Conservation (phyloP, 1,140 invertebrate genomes). For the Drosophila pectinifera region DNA sequence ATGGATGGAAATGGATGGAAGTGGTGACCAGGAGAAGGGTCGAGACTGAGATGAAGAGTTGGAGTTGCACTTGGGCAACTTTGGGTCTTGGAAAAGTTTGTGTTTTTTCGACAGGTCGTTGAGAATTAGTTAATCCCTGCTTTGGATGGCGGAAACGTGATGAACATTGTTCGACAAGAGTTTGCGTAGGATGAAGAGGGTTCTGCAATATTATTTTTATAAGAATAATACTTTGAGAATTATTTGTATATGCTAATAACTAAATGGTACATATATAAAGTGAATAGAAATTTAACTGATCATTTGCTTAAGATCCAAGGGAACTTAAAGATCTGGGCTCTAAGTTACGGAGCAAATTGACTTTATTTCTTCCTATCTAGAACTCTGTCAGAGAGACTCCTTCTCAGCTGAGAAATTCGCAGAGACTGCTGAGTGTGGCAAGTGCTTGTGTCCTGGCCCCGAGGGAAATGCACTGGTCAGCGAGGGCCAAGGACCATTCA, state of each 20-base stretch:
- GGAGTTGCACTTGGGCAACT: conserved; percentile 3
- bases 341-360: neutral
- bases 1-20: conserved; percentile 5
- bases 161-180: conserved; percentile 24
- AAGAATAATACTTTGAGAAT: too few species aligned
- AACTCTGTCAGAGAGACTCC: neutral
- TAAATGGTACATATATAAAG: too few species aligned
- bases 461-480: conserved; percentile 60
- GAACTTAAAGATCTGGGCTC: too few species aligned
- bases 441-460: conserved; percentile 56
- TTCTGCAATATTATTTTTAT: neutral
- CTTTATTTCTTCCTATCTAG: neutral
- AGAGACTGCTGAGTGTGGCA: conserved; percentile 52
- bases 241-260: too few species aligned
- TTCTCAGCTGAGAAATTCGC: neutral
- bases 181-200: neutral
- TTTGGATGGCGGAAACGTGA: conserved; percentile 45
- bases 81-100: conserved; percentile 13
- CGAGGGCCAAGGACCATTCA: conserved; percentile 35
- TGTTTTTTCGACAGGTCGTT: neutral
- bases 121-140: conserved; percentile 56
- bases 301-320: too few species aligned
- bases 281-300: neutral
- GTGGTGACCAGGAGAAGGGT: conserved; percentile 14
- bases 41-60: conserved; percentile 33